Conservation (phyloP, 2,113 vertebrate genomes). For the Nesoenas mayeri region DNA sequence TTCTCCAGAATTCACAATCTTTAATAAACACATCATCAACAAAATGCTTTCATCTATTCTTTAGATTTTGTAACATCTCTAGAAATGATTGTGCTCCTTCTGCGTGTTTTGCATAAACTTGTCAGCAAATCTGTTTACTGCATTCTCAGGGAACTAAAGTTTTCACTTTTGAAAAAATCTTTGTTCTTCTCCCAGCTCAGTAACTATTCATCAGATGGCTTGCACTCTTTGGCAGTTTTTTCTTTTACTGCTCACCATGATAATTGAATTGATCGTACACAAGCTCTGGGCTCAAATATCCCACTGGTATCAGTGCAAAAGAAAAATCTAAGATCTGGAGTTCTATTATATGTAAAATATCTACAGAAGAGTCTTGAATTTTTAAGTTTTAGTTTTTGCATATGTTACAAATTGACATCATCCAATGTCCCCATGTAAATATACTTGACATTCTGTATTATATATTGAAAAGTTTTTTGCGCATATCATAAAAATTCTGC, state of each 20-base stretch:
- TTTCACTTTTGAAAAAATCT: not conserved
- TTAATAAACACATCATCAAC: constrained; percentile 67
- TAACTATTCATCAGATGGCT: not conserved
- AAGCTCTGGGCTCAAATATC: not conserved
- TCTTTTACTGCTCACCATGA: not conserved
- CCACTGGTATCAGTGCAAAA: not conserved
- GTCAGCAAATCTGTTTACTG: constrained; percentile 62
- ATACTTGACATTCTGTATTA: not conserved
- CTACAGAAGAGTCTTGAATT: not conserved
- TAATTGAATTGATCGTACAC: not conserved
- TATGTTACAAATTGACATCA: not conserved
- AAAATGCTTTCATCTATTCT: constrained; percentile 73
- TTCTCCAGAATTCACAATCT: constrained; percentile 62
- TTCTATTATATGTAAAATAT: constrained; percentile 8
- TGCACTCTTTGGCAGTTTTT: not conserved
- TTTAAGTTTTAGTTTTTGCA: not conserved
- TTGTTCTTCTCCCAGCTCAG: constrained; percentile 31
- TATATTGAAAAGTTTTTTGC: not conserved
- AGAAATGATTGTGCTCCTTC: constrained; percentile 59
- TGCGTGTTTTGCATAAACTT: constrained; percentile 62
- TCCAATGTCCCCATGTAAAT: not conserved
- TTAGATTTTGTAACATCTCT: constrained; percentile 52
- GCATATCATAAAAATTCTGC: not conserved
- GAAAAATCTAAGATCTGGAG: not conserved
- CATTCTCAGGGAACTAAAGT: not conserved